These are phyloP conservation scores for Drosophila insularis DNA, from an alignment of 1,140 invertebrate genomes.

Conservation along the genomic window DNA sequence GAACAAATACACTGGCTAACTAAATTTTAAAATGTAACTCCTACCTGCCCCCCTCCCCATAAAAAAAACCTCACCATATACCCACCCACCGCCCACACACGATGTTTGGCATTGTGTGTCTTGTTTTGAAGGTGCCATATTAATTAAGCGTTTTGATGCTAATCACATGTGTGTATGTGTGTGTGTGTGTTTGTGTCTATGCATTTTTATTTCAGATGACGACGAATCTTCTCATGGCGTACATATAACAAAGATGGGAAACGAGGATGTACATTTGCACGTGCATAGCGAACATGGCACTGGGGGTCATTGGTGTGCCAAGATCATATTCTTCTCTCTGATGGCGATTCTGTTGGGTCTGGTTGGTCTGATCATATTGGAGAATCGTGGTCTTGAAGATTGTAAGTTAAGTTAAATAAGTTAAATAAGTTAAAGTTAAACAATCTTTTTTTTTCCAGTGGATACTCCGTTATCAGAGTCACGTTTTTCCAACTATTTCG, in stretches of 20 bases:
- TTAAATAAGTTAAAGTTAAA: too few relatives aligned
- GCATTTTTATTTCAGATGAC: constrained; percentile 58
- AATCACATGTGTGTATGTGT: constrained; percentile 39
- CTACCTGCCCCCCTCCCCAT: background rate
- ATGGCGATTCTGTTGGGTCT: constrained; percentile 87
- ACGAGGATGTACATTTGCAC: constrained; percentile 86
- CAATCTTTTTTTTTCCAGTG: constrained; percentile 83
- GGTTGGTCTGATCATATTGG: constrained; percentile 89
- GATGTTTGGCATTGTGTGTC: background rate
- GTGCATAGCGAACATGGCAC: constrained; percentile 88
- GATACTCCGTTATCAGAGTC: constrained; percentile 88
- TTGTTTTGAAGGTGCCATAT: constrained; percentile 41
- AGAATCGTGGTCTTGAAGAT: constrained; percentile 89
- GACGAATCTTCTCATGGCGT: constrained; percentile 81
- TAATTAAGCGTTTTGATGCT: constrained; percentile 41
- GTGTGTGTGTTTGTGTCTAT: constrained; percentile 2
- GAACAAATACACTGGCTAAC: background rate
- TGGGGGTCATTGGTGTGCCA: constrained; percentile 91
- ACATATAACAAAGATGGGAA: constrained; percentile 82
- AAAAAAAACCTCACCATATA: background rate
- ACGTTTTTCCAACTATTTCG: constrained; percentile 88
- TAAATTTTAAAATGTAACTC: constrained; percentile 37
- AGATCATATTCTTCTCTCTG: constrained; percentile 90
- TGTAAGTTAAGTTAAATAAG: too few relatives aligned
- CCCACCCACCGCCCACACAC: background rate